Percentiles rank a stretch among this genome's conserved stretches.
Evolutionary conservation across 2,888 invertebrate genomes (phyloP).

Genomic region (Chrysolina americana): DNA sequence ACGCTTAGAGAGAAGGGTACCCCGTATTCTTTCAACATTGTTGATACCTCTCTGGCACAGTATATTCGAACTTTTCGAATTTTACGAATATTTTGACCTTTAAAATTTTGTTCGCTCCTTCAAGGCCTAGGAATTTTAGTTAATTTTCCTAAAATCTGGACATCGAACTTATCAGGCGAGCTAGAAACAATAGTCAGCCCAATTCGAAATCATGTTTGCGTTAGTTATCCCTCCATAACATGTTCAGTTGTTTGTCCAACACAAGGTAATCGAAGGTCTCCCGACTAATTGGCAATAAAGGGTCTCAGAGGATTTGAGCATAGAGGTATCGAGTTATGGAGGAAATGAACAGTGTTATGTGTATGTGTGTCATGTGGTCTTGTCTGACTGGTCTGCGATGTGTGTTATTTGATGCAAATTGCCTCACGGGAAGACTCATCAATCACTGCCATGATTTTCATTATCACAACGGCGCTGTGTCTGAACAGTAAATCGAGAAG

Average conservation of each 20-base stretch:
- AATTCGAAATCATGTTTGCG: neutral
- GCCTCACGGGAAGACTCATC: slow-evolving; percentile 9
- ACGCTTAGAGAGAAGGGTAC: too few species aligned
- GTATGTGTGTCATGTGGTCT: slow-evolving; percentile 12
- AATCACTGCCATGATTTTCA: slow-evolving; percentile 16
- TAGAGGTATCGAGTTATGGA: neutral
- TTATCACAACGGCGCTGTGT: neutral
- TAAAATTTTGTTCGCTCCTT: too few species aligned
- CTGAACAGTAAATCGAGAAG: neutral
- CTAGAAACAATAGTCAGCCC: neutral
- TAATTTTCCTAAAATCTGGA: too few species aligned
- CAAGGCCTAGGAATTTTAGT: too few species aligned
- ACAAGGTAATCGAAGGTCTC: slow-evolving; percentile 6
- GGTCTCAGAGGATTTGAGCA: neutral
- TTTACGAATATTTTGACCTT: too few species aligned
- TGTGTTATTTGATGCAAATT: neutral
- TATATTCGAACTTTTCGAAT: too few species aligned
- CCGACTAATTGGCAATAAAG: slow-evolving; percentile 2
- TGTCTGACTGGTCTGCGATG: neutral
- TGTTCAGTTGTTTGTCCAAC: neutral
- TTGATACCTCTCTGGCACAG: too few species aligned
- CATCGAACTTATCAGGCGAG: neutral
- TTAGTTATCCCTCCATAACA: neutral
- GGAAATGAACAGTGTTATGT: neutral
- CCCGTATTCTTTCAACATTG: too few species aligned